Evolutionary conservation across 2,888 invertebrate genomes (phyloP), one percentile per base, ranked within the genome.

Genomic region (Coenonympha glycerion): DNA sequence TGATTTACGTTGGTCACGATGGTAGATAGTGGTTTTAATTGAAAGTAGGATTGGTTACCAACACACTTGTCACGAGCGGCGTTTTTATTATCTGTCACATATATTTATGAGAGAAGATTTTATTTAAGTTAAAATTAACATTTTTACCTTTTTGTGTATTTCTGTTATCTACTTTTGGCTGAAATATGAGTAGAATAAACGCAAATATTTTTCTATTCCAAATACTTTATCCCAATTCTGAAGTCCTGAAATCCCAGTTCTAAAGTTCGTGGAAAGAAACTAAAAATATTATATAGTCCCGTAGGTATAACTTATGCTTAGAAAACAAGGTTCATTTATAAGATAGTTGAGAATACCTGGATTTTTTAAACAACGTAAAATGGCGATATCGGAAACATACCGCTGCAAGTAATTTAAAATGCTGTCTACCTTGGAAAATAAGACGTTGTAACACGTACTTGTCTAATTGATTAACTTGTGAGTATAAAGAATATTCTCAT

Each of bases 1-100:
- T 40, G 26, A 40, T 40, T 40, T 40, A 19, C 26, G 30, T 30
- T 28, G 41, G 41, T 19, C 41, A 42, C 26, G 41, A 30, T 18
- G 28, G 30, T 6, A 42, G 13, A 42, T 42, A 30, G 19, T 30
- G 16, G 19, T 30, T 42, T 36, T 42, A 30, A 42, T 42, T 42
- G 6, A 42, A 42, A 26, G 19, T 30, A 42, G 28, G 36, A 36
- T 11, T n/a, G n/a, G n/a, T n/a, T n/a, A 34, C 18, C 18, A 11
- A 36, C 11, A 36, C 36, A 36, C 36, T 21, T 21, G 13, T 19
- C 11, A 21, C 36, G 11, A 21, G n/a, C n/a, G n/a, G n/a, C n/a
- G n/a, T n/a, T n/a, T n/a, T n/a, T n/a, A n/a, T n/a, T n/a, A n/a
- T n/a, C n/a, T n/a, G n/a, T n/a, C n/a, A n/a, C n/a, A n/a, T n/a